Conservation (phyloP, 2,888 invertebrate species). For the Lomographa bimaculata region DNA sequence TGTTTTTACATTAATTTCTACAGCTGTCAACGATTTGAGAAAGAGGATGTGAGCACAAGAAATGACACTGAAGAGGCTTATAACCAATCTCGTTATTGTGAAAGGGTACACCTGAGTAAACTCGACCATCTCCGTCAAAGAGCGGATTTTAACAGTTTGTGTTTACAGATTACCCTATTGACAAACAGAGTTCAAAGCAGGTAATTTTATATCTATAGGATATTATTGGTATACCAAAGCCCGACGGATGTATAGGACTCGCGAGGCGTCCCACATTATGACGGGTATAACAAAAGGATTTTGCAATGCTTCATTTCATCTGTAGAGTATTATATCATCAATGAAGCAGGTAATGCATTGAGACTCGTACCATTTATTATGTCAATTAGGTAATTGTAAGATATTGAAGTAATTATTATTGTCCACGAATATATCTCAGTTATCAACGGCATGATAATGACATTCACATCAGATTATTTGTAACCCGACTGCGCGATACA, state of each 20-base stretch:
- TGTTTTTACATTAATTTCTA: constrained; percentile 38
- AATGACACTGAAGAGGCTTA: constrained; percentile 57
- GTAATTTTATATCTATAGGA: constrained; percentile 56
- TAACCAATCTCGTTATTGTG: constrained; percentile 50
- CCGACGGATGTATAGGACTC: constrained; percentile 48
- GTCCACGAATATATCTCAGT: too few species aligned
- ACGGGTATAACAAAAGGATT: constrained; percentile 37
- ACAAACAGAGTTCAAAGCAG: constrained; percentile 73
- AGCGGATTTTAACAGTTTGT: constrained; percentile 78
- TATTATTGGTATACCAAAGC: constrained; percentile 48
- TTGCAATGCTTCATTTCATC: constrained; percentile 20
- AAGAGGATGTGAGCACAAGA: constrained; percentile 38
- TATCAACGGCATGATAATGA: too few species aligned
- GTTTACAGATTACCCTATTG: constrained; percentile 75
- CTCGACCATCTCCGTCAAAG: constrained; percentile 64
- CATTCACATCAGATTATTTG: too few species aligned
- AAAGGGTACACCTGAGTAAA: constrained; percentile 74
- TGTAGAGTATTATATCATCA: constrained; percentile 9
- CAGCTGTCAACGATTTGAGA: constrained; percentile 41
- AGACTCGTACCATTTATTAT: too few species aligned
- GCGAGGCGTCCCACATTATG: constrained; percentile 37
- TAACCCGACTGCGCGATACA: too few species aligned
- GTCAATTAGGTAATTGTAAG: too few species aligned
- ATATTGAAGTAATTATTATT: too few species aligned
- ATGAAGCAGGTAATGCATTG: constrained; percentile 19